Conservation (phyloP, 2,113 vertebrate species). For the Ellobius talpinus region DNA sequence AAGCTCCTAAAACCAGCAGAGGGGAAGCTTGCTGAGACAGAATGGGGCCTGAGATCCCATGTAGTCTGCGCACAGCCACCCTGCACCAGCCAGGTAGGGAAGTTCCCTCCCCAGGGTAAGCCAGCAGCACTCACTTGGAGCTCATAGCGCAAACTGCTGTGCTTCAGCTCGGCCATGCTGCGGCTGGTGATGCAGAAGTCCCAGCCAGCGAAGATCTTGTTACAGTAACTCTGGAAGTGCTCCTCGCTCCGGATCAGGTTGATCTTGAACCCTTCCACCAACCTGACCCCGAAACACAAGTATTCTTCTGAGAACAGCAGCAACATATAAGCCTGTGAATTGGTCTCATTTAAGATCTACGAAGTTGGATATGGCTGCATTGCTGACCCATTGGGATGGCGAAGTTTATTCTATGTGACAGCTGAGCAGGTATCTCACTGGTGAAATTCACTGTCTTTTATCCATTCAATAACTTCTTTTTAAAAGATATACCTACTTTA, state of each 20-base stretch:
- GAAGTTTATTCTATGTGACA: neutral
- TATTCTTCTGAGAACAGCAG: neutral
- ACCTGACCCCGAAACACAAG: constrained; percentile 85
- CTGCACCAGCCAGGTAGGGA: fast-evolving
- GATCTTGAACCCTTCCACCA: constrained; percentile 93
- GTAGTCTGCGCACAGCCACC: neutral
- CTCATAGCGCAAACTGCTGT: constrained; percentile 93
- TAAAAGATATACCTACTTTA: neutral
- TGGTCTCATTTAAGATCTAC: neutral
- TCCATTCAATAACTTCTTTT: neutral
- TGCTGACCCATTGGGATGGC: neutral
- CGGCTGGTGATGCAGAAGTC: constrained; percentile 96
- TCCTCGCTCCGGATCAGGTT: constrained; percentile 92
- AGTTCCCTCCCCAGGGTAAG: neutral
- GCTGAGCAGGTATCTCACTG: neutral
- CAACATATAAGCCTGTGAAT: neutral
- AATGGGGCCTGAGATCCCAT: neutral
- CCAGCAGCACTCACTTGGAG: constrained; percentile 88
- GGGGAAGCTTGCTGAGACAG: neutral
- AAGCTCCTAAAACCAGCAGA: neutral
- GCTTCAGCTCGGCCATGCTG: constrained; percentile 89
- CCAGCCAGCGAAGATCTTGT: constrained; percentile 98
- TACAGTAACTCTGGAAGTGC: constrained; percentile 97
- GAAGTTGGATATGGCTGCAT: neutral
- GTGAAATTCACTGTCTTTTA: neutral